Base-by-base conservation (phyloP, 2,888 invertebrate species). In the Drosophila yooni region DNA sequence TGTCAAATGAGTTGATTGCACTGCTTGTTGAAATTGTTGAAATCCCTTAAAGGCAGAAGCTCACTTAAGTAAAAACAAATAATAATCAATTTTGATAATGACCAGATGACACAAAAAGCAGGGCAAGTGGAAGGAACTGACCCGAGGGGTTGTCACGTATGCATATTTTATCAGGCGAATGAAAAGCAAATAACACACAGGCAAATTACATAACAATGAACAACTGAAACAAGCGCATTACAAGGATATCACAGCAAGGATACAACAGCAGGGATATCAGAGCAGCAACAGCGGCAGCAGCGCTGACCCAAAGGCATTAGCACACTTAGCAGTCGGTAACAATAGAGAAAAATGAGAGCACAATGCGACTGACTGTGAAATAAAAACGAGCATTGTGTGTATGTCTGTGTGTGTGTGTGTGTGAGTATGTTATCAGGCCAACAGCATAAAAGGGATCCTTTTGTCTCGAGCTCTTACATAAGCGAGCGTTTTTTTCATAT, bases 301-400 rank as follows among this genome's bases (percentile, higher is more conserved):
- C 36, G 57, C 25, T 87, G 89, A 83, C 89, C 83, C 84, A 86
- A 79, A 82, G 80, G 86, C 90, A 90, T 90, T 88, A 82, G 67
- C 74, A 58, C 43, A 51, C 40, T 40, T 70, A 33, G 34, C 56
- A 34, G 56, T 59, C 50, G 36, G 33, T 50, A 48, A 74, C 79
- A 65, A 81, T 57, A 68, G 34, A 40, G n/a, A 40, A 46, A 53
- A 25, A 43, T 11, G 27, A 51, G 36, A 67, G 63, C 80, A 81
- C 60, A 68, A 64, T 59, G 58, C 64, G 59, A 38, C 18, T 34
- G 63, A 68, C 51, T 70, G 64, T 73, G 51, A 73, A 79, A 66
- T 68, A 54, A 73, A 78, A 78, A 70, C 52, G 69, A 60, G 57
- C 74, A 73, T 65, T 70, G 76, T 76, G 50, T 78, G 6, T 3